Evolutionary conservation across 2,888 invertebrate species (phyloP).

Genomic region (Azorinus chamasolen): DNA sequence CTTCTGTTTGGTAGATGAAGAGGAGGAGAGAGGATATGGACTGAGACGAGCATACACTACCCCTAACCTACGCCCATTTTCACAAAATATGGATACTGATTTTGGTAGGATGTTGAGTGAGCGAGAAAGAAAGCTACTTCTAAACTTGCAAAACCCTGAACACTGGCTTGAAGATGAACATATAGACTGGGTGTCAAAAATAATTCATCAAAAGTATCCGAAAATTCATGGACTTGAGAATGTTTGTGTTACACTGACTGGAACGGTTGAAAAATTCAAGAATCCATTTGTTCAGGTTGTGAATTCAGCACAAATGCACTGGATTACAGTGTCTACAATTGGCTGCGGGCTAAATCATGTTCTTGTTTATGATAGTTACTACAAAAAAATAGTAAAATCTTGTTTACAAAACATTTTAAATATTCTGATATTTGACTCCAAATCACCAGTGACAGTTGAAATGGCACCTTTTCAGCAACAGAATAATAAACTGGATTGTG

Average conservation of each 20-base stretch:
- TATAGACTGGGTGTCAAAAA: constrained; percentile 54
- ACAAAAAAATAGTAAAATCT: constrained; percentile 30
- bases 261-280: constrained; percentile 16
- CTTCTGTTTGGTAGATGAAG: constrained; percentile 34
- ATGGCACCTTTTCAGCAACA: constrained; percentile 64
- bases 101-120: no score
- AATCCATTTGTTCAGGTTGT: constrained; percentile 61
- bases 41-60: no score
- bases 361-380: constrained; percentile 61
- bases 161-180: constrained; percentile 55
- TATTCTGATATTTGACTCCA: constrained; percentile 14
- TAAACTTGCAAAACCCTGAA: constrained; percentile 19
- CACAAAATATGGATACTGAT: no score
- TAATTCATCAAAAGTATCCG: constrained; percentile 42
- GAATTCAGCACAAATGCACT: constrained; percentile 57
- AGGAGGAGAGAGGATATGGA: background rate
- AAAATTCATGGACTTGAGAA: constrained; percentile 58
- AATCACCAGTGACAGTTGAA: constrained; percentile 34
- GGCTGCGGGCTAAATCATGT: constrained; percentile 36
- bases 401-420: constrained; percentile 19
- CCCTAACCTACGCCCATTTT: no score
- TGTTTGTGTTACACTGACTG: constrained; percentile 45
- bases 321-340: constrained; percentile 60
- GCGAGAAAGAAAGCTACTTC: background rate
- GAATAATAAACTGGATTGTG: constrained; percentile 57